Evolutionary conservation across 2,797 vertebrate species (phyloP).

Genomic region (Chloroceryle inda): DNA sequence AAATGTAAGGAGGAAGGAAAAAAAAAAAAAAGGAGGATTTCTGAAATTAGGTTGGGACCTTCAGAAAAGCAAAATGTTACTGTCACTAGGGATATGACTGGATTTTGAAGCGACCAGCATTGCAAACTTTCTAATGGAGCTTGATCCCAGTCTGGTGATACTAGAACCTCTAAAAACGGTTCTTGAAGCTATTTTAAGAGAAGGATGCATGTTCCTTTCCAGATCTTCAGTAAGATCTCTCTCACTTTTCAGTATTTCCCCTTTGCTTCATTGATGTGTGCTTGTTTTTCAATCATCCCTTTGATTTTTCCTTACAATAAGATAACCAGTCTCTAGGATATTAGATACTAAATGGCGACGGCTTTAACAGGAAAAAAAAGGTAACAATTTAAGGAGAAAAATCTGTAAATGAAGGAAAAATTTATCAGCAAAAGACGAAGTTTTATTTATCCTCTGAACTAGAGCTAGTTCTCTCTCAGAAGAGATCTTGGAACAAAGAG

Average conservation of each 20-base stretch:
- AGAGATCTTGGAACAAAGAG: conserved; percentile 64
- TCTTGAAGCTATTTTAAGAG: not conserved
- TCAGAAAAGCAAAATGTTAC: not conserved
- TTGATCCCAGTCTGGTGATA: not conserved
- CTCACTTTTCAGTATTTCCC: not conserved
- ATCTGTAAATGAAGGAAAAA: conserved; percentile 8
- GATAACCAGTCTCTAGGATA: not conserved
- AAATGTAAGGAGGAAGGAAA: rapidly evolving
- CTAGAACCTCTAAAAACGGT: not conserved
- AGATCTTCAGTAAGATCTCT: not conserved
- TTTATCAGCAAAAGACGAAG: conserved; percentile 20
- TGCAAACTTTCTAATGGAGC: not conserved
- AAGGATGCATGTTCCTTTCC: not conserved
- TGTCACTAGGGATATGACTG: not conserved
- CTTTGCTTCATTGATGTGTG: rapidly evolving
- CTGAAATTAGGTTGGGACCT: not conserved
- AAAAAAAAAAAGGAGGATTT: not conserved
- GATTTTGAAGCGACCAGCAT: not conserved
- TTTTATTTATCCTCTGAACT: conserved; percentile 66
- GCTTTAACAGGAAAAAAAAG: not conserved
- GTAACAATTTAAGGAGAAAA: conserved; percentile 27
- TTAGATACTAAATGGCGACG: not conserved
- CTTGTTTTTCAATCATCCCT: not conserved
- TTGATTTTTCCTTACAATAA: not conserved
- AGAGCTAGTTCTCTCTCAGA: conserved; percentile 55